Conservation (phyloP, 2,113 vertebrate genomes). For the Cinclus mexicanus region DNA sequence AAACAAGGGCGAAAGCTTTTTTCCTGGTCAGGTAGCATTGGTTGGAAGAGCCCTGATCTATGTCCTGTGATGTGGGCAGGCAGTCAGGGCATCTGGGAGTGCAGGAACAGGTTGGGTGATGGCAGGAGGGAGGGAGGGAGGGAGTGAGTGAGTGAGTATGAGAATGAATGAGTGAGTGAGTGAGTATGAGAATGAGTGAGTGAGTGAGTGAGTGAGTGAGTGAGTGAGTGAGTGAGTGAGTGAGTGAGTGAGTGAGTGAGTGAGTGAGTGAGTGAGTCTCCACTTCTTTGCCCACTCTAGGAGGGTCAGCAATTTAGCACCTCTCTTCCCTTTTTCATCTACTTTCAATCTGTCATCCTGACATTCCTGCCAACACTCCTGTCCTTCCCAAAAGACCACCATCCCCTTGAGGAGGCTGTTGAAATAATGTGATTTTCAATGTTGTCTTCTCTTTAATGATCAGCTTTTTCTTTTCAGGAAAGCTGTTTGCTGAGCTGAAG, state of each 20-base stretch:
- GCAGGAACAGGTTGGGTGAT: neutral
- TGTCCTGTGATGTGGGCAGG: neutral
- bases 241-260: no score
- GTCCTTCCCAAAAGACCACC: neutral
- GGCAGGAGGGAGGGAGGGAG: neutral
- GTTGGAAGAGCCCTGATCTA: neutral
- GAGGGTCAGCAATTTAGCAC: fast-evolving
- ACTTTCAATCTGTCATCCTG: neutral
- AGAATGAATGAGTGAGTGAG: neutral
- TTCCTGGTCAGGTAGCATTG: neutral
- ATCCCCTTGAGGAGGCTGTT: neutral
- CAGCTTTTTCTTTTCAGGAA: neutral
- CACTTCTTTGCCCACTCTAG: neutral
- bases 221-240: no score
- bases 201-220: no score
- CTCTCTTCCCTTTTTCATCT: neutral
- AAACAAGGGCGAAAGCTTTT: neutral
- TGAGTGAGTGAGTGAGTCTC: neutral
- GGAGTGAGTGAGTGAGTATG: no score
- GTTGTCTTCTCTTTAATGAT: neutral
- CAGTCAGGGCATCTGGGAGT: neutral
- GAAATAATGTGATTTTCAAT: neutral
- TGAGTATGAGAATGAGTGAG: no score
- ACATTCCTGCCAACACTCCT: neutral
- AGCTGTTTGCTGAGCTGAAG: neutral